Evolutionary conservation across 2,113 vertebrate genomes (phyloP).

Genomic region (Bostrychus sinensis): DNA sequence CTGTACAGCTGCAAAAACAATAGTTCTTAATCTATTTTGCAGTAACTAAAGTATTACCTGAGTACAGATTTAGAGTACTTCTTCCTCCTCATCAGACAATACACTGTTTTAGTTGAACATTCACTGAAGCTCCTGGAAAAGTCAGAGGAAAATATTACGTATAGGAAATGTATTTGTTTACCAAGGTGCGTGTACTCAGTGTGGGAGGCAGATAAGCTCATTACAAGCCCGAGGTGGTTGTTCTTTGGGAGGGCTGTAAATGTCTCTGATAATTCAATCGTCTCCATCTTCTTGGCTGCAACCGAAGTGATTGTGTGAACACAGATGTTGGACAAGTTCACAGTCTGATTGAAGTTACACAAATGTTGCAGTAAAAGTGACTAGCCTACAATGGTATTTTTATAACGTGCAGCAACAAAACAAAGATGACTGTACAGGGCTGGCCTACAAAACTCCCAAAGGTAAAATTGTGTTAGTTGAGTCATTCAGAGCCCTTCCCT

Average conservation of each 20-base stretch:
- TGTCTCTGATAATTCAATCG: constrained; percentile 47
- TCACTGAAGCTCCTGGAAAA: constrained; percentile 32
- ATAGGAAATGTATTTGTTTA: constrained; percentile 22
- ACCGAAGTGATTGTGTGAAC: constrained; percentile 32
- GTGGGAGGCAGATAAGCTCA: constrained; percentile 40
- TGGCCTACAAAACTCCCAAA: constrained; percentile 32
- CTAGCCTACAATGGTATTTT: constrained; percentile 56
- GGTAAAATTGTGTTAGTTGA: constrained; percentile 29
- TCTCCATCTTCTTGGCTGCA: constrained; percentile 34
- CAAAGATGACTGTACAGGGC: constrained; percentile 51
- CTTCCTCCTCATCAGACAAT: too few relatives aligned
- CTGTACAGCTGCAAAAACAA: too few relatives aligned
- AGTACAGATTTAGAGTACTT: too few relatives aligned
- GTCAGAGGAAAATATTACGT: constrained; percentile 28
- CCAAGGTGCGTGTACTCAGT: constrained; percentile 7
- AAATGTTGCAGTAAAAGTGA: constrained; percentile 46
- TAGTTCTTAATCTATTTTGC: too few relatives aligned
- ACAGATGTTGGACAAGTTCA: constrained; percentile 51
- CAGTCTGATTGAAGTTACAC: constrained; percentile 31
- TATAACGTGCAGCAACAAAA: constrained; percentile 38
- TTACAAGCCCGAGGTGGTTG: constrained; percentile 38
- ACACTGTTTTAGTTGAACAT: too few relatives aligned
- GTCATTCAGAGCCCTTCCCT: constrained; percentile 40
- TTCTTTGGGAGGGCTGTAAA: constrained; percentile 43
- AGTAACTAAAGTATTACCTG: too few relatives aligned